Percentiles rank a stretch among this genome's conserved stretches.
These are phyloP conservation scores for Apogon hyalosoma DNA, from an alignment of 2,797 vertebrate genomes.

Conservation along the genomic window DNA sequence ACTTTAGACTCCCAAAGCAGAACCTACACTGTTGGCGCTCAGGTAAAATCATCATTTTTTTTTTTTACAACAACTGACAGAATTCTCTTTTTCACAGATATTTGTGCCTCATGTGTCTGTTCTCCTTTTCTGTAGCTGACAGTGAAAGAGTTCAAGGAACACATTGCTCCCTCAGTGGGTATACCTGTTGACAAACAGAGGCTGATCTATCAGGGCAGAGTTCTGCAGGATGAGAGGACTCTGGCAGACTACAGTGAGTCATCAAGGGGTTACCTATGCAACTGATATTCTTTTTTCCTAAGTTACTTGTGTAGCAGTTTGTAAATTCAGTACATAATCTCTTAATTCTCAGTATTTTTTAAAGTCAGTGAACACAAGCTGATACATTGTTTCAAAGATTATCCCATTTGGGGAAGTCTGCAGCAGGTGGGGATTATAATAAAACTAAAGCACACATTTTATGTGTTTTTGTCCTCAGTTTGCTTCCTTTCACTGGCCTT, in stretches of 20 bases:
- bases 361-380: too few species aligned
- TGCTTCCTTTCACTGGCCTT: background rate
- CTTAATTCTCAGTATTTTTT: too few species aligned
- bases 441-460: too few species aligned
- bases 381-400: too few species aligned
- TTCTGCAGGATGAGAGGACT: slow-evolving; percentile 93
- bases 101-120: background rate
- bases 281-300: background rate
- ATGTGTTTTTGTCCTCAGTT: too few species aligned
- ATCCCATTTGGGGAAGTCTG: too few species aligned
- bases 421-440: too few species aligned
- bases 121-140: slow-evolving; percentile 83
- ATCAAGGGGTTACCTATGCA: background rate
- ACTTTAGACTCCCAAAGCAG: slow-evolving; percentile 94
- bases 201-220: slow-evolving; percentile 94
- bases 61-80: background rate
- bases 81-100: background rate
- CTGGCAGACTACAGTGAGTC: slow-evolving; percentile 92
- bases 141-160: slow-evolving; percentile 94
- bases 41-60: slow-evolving; percentile 78
- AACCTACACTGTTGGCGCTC: slow-evolving; percentile 89
- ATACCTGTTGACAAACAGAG: slow-evolving; percentile 94
- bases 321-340: too few species aligned
- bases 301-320: too few species aligned
- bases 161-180: slow-evolving; percentile 90